A percentile compares a stretch with the other conserved stretches of the same genome.
Conservation (phyloP, 2,797 vertebrate species). For the Sparidentex hasta region DNA sequence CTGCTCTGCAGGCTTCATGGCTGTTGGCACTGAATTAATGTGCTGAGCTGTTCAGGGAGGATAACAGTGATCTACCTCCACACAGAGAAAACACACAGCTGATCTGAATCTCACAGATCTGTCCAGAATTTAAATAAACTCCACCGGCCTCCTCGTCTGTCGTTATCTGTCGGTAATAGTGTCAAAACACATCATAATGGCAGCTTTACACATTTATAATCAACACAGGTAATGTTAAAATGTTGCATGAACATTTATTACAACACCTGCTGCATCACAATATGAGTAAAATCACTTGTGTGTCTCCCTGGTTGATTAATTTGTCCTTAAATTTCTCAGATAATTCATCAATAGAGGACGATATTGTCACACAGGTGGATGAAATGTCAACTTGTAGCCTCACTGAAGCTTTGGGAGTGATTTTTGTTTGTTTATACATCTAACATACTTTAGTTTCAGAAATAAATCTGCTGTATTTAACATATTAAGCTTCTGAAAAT, state of each 20-base stretch:
- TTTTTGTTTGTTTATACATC: no score
- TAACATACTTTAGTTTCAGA: not conserved
- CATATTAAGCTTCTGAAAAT: not conserved
- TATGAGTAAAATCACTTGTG: no score
- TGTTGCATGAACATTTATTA: no score
- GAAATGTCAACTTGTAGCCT: no score
- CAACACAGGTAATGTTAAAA: no score
- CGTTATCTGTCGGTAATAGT: not conserved
- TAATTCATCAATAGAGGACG: not conserved
- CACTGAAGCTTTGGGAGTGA: no score
- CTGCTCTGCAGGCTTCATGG: not conserved
- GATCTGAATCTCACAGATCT: slow-evolving; percentile 6
- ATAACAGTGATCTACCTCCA: slow-evolving; percentile 11
- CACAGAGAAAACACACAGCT: not conserved
- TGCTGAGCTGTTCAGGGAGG: slow-evolving; percentile 21
- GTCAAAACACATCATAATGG: not conserved
- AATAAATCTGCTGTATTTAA: not conserved
- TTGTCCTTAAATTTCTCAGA: not conserved
- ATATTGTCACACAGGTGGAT: not conserved
- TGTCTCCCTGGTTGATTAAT: not conserved
- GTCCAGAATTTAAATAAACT: not conserved
- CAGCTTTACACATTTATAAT: not conserved
- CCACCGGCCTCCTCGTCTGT: not conserved
- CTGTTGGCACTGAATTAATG: slow-evolving; percentile 32
- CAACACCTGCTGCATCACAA: not conserved